Conservation (phyloP, 2,113 vertebrate species). For the Rhinoderma darwinii region DNA sequence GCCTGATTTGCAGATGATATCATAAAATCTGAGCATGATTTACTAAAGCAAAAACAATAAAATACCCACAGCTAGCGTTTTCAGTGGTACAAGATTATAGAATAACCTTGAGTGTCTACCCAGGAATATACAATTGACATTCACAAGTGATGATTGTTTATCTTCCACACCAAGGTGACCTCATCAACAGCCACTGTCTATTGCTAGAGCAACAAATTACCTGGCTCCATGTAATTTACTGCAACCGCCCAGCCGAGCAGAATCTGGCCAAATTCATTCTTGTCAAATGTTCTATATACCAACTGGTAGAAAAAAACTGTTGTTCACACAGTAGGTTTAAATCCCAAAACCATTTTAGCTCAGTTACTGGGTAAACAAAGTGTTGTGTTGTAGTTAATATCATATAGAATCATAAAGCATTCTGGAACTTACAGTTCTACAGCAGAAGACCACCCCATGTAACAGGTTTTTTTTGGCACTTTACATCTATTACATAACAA, state of each 20-base stretch:
- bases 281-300: background rate
- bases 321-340: background rate
- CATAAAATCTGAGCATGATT: background rate
- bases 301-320: background rate
- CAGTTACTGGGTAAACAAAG: background rate
- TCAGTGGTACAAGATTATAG: background rate
- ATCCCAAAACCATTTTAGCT: background rate
- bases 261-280: background rate
- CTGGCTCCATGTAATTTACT: background rate
- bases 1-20: background rate
- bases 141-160: conserved; percentile 17
- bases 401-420: background rate
- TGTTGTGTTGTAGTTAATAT: background rate
- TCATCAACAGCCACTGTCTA: background rate
- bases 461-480: background rate
- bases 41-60: background rate
- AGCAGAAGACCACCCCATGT: no score
- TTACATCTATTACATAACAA: background rate
- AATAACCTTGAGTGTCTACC: background rate
- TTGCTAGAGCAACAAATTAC: conserved; percentile 3
- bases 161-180: conserved; percentile 7
- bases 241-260: background rate
- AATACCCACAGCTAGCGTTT: background rate
- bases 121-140: conserved; percentile 17
- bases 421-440: background rate